Conservation (phyloP, 2,797 vertebrate genomes). For the Typhlichthys subterraneus region DNA sequence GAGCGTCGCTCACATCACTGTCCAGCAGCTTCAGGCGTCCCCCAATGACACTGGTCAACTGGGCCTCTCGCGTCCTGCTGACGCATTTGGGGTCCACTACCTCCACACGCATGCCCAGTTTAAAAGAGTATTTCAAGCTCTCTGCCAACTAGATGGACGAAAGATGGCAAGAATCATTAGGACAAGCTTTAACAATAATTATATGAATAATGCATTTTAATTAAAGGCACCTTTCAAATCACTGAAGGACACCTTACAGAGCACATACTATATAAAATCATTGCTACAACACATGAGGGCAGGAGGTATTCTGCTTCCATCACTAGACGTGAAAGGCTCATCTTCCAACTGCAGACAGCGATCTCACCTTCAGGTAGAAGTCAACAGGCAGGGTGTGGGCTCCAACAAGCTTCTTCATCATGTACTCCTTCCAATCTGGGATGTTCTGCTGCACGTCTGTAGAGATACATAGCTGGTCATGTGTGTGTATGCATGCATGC, state of each 20-base stretch:
- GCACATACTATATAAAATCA: too few relatives aligned
- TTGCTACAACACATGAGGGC: too few relatives aligned
- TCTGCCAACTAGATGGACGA: constrained; percentile 84
- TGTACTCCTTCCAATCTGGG: constrained; percentile 89
- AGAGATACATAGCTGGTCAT: constrained; percentile 9
- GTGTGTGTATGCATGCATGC: neutral
- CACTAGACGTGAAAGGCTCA: too few relatives aligned
- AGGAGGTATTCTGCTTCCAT: too few relatives aligned
- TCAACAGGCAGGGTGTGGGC: constrained; percentile 91
- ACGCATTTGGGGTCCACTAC: constrained; percentile 89
- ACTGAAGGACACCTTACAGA: too few relatives aligned
- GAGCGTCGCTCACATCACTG: constrained; percentile 83
- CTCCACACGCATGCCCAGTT: constrained; percentile 87
- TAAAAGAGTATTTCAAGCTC: constrained; percentile 84
- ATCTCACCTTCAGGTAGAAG: constrained; percentile 89
- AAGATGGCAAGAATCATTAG: neutral
- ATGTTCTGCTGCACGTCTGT: constrained; percentile 71
- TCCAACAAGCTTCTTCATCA: constrained; percentile 91
- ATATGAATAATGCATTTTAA: too few relatives aligned
- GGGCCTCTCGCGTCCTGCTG: constrained; percentile 85
- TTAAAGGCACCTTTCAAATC: too few relatives aligned
- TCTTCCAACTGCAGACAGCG: neutral
- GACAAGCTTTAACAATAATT: neutral
- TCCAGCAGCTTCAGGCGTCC: constrained; percentile 90
- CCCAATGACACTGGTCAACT: constrained; percentile 84